A percentile compares a stretch with the other conserved stretches of the same genome.
Conservation (phyloP, 2,797 vertebrate species). For the Malurus splendens region DNA sequence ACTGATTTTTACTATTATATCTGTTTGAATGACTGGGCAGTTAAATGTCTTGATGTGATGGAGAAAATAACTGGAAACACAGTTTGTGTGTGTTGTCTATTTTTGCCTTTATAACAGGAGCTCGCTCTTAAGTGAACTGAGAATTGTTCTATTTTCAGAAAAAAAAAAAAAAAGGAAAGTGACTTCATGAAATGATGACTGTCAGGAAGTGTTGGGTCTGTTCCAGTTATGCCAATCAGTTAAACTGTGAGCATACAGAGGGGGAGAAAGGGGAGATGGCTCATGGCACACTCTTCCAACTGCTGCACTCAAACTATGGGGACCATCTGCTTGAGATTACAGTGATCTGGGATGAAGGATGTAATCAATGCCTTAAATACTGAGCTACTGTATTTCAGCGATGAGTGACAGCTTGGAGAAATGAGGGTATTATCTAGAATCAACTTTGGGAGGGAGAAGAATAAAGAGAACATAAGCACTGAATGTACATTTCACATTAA, state of each 20-base stretch:
- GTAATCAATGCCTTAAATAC: not conserved
- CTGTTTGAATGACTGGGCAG: not conserved
- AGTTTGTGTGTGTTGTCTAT: not conserved
- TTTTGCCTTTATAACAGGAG: not conserved
- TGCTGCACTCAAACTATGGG: not conserved
- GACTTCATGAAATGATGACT: not conserved
- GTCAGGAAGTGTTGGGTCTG: constrained; percentile 7
- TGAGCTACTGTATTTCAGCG: not conserved
- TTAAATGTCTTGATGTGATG: not conserved
- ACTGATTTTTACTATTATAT: not conserved
- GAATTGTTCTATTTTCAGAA: not conserved
- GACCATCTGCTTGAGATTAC: constrained; percentile 6
- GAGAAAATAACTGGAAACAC: not conserved
- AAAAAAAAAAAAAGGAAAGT: not conserved
- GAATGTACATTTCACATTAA: not conserved
- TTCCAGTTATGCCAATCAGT: constrained; percentile 31
- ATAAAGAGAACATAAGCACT: not conserved
- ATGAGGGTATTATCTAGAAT: not conserved
- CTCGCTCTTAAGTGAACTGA: not conserved
- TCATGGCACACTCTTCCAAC: not conserved
- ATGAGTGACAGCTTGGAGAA: not conserved
- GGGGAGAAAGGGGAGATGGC: not conserved
- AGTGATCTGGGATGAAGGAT: not conserved
- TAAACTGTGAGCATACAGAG: not conserved
- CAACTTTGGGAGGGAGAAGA: not conserved